Percentiles rank a stretch among this genome's conserved stretches.
Evolutionary conservation across 2,113 vertebrate genomes (phyloP).

Genomic region (Upupa epops): DNA sequence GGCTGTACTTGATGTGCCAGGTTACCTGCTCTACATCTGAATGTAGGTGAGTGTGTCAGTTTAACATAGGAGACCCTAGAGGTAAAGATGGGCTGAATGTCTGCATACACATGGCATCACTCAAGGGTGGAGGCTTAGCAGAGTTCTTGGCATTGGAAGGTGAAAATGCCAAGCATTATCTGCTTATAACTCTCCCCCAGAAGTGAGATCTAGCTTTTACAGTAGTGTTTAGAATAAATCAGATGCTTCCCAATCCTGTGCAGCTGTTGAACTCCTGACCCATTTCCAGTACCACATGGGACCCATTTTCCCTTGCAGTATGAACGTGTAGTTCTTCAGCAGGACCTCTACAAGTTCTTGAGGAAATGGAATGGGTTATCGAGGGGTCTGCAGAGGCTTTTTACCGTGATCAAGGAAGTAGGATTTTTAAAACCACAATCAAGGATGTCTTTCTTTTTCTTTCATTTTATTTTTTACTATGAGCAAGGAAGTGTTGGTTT

Average conservation of each 20-base stretch:
- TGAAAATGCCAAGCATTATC: neutral
- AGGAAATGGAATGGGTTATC: neutral
- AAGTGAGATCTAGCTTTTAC: neutral
- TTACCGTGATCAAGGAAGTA: neutral
- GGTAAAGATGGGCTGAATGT: neutral
- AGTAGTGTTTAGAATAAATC: neutral
- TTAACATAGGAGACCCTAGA: neutral
- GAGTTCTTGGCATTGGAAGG: neutral
- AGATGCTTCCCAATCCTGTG: neutral
- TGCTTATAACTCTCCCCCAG: neutral
- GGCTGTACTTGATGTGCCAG: neutral
- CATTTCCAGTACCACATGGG: neutral
- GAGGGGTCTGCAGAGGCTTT: neutral
- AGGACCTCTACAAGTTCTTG: neutral
- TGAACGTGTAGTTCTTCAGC: neutral
- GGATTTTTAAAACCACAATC: neutral
- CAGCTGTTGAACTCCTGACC: neutral
- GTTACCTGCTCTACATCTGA: slow-evolving; percentile 5
- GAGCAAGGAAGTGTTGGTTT: neutral
- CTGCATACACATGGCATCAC: neutral
- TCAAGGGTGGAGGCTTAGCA: neutral
- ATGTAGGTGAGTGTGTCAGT: neutral
- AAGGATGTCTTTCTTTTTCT: neutral
- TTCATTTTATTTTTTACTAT: neutral
- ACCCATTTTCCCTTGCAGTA: neutral